Evolutionary conservation across 2,797 vertebrate species (phyloP).

Genomic region (Kryptopterus vitreolus): DNA sequence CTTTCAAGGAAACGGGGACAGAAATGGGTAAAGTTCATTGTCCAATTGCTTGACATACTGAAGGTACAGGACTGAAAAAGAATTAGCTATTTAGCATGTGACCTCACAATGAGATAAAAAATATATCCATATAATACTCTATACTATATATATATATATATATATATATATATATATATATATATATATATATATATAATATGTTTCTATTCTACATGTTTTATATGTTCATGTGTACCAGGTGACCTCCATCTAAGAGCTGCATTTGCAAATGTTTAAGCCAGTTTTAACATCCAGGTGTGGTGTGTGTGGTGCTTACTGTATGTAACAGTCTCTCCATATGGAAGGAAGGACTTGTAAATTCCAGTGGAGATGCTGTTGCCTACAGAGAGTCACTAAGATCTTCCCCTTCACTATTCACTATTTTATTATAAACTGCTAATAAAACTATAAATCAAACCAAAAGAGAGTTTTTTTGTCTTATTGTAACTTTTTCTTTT

Average conservation of each 20-base stretch:
- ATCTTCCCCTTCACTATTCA: conserved; percentile 3
- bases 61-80: neutral
- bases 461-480: neutral
- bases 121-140: too few relatives aligned
- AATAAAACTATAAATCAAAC: conserved; percentile 5
- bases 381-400: conserved; percentile 49
- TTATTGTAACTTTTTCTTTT: neutral
- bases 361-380: conserved; percentile 87
- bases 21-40: conserved; percentile 41
- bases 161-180: too few relatives aligned
- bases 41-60: conserved; percentile 27
- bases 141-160: too few relatives aligned
- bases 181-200: too few relatives aligned
- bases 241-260: neutral
- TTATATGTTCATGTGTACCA: neutral
- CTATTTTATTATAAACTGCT: neutral
- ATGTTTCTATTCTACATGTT: too few relatives aligned
- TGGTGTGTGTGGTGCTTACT: conserved; percentile 73
- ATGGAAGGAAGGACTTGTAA: conserved; percentile 79
- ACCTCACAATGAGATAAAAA: too few relatives aligned
- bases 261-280: neutral
- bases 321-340: conserved; percentile 93
- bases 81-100: too few relatives aligned
- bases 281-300: neutral
- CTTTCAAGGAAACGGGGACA: conserved; percentile 22